A percentile compares a stretch with the other conserved stretches of the same genome.
Evolutionary conservation across 2,888 invertebrate species (phyloP).

Genomic region (Podabrus alpinus): DNA sequence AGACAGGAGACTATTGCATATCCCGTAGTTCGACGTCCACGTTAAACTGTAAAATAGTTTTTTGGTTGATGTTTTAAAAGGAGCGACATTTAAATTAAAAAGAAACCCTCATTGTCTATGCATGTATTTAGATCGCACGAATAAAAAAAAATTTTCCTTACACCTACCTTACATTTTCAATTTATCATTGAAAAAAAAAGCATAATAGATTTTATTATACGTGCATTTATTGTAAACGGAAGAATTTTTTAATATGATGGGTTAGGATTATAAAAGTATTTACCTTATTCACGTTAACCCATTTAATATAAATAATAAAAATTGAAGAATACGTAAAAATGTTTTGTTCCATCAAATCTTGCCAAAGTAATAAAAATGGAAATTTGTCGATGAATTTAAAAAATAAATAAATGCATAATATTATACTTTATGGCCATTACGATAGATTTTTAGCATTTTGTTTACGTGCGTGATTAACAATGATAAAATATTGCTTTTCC

Average conservation of each 20-base stretch:
- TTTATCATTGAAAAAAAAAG: not conserved
- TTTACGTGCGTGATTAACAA: not conserved
- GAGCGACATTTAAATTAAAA: no score
- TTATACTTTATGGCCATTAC: not conserved
- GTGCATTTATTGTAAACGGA: not conserved
- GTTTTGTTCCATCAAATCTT: conserved; percentile 11
- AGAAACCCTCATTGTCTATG: no score
- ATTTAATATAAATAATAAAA: not conserved
- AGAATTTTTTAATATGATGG: conserved; percentile 1
- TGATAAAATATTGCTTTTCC: not conserved
- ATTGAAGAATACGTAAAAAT: not conserved
- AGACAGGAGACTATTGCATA: no score
- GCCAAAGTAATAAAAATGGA: conserved; percentile 23
- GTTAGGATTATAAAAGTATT: not conserved
- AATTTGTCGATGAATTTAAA: conserved; percentile 5
- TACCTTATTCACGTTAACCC: not conserved
- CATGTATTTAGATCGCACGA: not conserved
- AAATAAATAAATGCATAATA: not conserved
- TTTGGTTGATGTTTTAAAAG: no score
- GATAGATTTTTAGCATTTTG: not conserved
- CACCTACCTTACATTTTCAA: not conserved
- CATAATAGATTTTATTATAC: not conserved
- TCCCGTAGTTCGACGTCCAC: no score
- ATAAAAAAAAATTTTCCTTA: not conserved
- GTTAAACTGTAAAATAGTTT: no score